Conservation (phyloP, 2,888 invertebrate species). For the Unio pictorum region DNA sequence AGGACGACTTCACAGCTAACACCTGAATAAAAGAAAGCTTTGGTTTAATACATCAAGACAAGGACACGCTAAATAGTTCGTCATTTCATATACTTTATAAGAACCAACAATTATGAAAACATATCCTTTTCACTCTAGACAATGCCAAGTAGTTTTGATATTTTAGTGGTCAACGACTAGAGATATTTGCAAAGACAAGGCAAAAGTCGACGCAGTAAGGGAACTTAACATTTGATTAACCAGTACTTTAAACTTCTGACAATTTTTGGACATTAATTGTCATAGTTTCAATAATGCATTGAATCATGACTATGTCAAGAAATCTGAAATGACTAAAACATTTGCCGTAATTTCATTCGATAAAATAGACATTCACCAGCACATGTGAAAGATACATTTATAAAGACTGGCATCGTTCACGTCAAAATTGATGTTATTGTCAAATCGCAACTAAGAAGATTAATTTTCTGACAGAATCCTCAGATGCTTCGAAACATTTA, state of each 20-base stretch:
- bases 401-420: too few relatives aligned
- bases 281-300: too few relatives aligned
- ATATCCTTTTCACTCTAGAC: slow-evolving; percentile 3
- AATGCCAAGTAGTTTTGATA: slow-evolving; percentile 9
- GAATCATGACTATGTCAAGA: too few relatives aligned
- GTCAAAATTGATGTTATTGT: too few relatives aligned
- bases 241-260: slow-evolving; percentile 1
- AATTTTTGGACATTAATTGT: too few relatives aligned
- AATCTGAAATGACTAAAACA: too few relatives aligned
- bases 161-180: background rate
- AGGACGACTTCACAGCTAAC: background rate
- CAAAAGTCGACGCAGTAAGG: background rate
- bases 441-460: too few relatives aligned
- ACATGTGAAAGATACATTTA: too few relatives aligned
- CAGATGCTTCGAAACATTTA: too few relatives aligned
- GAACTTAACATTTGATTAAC: slow-evolving; percentile 2
- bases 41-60: background rate
- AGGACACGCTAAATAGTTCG: slow-evolving; percentile 3
- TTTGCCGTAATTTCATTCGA: too few relatives aligned
- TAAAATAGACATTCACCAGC: too few relatives aligned
- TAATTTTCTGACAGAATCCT: too few relatives aligned
- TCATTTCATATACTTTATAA: background rate
- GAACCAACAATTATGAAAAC: background rate
- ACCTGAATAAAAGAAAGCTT: background rate
- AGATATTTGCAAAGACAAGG: slow-evolving; percentile 1